These are phyloP conservation scores for Petrolisthes cinctipes DNA, from an alignment of 2,888 invertebrate species.

Conservation along the genomic window DNA sequence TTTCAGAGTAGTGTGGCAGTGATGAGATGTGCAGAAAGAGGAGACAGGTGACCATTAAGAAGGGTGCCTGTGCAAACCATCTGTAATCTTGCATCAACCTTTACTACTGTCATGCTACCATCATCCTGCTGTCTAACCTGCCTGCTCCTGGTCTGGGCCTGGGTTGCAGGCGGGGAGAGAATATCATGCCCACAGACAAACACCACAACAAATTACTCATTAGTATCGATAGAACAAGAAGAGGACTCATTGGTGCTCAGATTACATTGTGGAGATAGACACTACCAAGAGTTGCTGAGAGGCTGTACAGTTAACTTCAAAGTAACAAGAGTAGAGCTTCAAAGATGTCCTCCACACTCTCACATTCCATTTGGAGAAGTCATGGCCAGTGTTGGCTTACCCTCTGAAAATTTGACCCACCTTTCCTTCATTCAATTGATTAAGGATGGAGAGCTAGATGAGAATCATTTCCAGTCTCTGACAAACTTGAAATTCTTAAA, in stretches of 20 bases:
- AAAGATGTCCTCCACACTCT: not conserved
- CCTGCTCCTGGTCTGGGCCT: constrained; percentile 7
- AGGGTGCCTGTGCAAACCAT: too few relatives aligned
- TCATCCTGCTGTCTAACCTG: not conserved
- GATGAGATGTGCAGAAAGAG: too few relatives aligned
- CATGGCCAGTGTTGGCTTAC: not conserved
- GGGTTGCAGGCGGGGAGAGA: not conserved
- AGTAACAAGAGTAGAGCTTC: not conserved
- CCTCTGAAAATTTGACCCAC: not conserved
- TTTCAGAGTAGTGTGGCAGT: too few relatives aligned
- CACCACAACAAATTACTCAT: not conserved
- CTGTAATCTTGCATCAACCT: too few relatives aligned
- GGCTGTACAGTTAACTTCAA: not conserved
- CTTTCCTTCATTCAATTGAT: not conserved
- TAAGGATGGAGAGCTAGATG: not conserved
- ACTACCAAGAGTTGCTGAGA: not conserved
- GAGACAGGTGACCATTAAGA: too few relatives aligned
- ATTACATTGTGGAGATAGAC: not conserved
- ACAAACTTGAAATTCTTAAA: constrained; percentile 14
- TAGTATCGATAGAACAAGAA: not conserved
- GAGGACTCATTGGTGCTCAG: not conserved
- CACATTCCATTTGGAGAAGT: not conserved
- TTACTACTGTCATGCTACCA: constrained; percentile 9
- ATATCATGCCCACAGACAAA: not conserved
- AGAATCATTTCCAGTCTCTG: constrained; percentile 3